phyloP scores from a whole-genome alignment of 1,140 invertebrate genomes.

The Drosophila pectinifera region DNA sequence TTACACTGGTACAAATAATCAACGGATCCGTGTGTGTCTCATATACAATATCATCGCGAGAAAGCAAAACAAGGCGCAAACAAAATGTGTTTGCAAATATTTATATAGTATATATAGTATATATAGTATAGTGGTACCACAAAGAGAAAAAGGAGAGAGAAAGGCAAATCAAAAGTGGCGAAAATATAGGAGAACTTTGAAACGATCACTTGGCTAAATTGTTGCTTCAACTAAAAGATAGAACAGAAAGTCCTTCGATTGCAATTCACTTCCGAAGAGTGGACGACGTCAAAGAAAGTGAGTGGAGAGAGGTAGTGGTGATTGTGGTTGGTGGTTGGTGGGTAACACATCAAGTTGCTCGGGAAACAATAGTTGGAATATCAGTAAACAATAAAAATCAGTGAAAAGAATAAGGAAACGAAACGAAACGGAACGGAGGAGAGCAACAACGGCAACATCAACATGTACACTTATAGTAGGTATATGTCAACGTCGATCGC shows the following conservation, averaged over 20 bases:
- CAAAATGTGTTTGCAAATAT: conserved; percentile 32
- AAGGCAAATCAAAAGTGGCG: conserved; percentile 40
- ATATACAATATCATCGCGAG: conserved; percentile 25
- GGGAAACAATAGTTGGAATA: conserved; percentile 33
- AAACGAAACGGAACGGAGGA: conserved; percentile 30
- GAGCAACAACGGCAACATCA: conserved; percentile 66
- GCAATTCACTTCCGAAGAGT: conserved; percentile 10
- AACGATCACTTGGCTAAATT: conserved; percentile 36
- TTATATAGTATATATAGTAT: conserved; percentile 7
- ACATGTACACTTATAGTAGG: conserved; percentile 50
- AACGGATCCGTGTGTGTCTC: conserved; percentile 52
- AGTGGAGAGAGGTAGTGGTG: conserved; percentile 20
- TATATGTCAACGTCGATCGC: conserved; percentile 47
- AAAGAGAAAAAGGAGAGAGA: conserved; percentile 32
- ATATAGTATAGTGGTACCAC: conserved; percentile 12
- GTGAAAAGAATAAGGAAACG: conserved; percentile 25
- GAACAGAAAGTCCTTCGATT: conserved; percentile 21
- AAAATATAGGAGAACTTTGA: conserved; percentile 30
- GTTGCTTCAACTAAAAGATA: conserved; percentile 44
- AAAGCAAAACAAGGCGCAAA: conserved; percentile 43
- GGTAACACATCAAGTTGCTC: conserved; percentile 61
- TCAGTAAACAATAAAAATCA: conserved; percentile 16
- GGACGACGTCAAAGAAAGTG: conserved; percentile 40
- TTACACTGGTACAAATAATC: conserved; percentile 68
- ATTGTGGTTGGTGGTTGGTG: background rate